These are phyloP conservation scores for Chaetorhynchus papuensis DNA, from an alignment of 2,113 vertebrate species.

Conservation along the genomic window DNA sequence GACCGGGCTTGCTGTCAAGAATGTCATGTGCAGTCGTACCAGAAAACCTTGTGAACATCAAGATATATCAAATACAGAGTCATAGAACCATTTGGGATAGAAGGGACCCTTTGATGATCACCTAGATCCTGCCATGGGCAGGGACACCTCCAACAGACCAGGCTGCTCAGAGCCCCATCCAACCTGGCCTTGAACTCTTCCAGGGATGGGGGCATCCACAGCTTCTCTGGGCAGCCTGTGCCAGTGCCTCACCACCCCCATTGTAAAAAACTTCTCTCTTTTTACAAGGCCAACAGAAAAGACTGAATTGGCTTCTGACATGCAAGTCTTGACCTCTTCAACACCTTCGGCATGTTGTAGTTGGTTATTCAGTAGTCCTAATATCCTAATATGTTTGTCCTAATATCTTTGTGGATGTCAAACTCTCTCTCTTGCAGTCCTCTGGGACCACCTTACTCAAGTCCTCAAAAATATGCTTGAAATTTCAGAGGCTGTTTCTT, in stretches of 20 bases:
- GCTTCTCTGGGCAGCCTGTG: not conserved
- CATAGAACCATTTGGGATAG: not conserved
- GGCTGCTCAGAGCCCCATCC: not conserved
- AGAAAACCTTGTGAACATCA: not conserved
- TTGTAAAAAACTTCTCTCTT: not conserved
- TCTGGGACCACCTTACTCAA: not conserved
- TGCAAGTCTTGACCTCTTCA: not conserved
- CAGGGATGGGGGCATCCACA: not conserved
- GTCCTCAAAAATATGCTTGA: not conserved
- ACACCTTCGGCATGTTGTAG: not conserved
- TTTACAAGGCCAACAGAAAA: not conserved
- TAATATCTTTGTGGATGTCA: not conserved
- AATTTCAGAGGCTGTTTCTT: not conserved
- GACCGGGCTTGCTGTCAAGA: not conserved
- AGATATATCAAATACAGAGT: not conserved
- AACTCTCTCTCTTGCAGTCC: not conserved
- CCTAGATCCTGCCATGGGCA: not conserved
- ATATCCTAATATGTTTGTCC: no score
- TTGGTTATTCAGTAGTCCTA: not conserved
- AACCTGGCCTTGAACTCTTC: not conserved
- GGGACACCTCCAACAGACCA: not conserved
- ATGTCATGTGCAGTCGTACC: not conserved
- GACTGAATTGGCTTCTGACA: not conserved
- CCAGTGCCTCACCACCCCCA: not conserved
- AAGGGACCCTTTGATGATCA: not conserved